Evolutionary conservation across 2,797 vertebrate species (phyloP).

Genomic region (Mormyrops boulengeri): DNA sequence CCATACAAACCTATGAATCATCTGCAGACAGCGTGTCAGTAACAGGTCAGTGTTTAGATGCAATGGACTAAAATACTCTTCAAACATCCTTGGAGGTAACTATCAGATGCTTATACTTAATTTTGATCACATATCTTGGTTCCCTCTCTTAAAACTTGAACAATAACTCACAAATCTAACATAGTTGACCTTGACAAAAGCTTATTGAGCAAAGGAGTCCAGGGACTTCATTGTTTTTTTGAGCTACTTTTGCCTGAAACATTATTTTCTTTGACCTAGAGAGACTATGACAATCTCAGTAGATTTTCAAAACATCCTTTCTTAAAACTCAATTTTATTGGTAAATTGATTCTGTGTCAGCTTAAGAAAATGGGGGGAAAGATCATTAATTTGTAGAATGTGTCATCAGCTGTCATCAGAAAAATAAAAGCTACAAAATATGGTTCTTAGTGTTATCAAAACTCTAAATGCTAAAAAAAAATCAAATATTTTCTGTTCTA

Average conservation of each 20-base stretch:
- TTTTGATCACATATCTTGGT: neutral
- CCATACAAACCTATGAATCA: neutral
- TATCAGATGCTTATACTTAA: neutral
- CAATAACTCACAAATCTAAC: neutral
- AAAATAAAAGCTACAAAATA: neutral
- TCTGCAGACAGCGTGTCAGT: neutral
- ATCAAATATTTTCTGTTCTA: neutral
- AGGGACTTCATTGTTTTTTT: neutral
- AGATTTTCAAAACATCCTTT: neutral
- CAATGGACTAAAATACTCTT: neutral
- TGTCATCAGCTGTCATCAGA: neutral
- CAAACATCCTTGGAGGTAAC: neutral
- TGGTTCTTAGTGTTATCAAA: neutral
- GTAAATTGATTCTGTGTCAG: neutral
- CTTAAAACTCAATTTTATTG: neutral
- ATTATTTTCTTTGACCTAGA: neutral
- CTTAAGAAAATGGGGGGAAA: neutral
- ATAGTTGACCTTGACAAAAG: neutral
- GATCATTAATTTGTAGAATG: neutral
- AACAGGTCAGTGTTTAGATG: neutral
- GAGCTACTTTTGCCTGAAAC: neutral
- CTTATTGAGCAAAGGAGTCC: neutral
- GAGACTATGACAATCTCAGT: neutral
- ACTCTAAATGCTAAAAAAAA: neutral
- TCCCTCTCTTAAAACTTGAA: neutral